Conservation (phyloP, 2,113 vertebrate genomes). For the Platysternon megacephalum region DNA sequence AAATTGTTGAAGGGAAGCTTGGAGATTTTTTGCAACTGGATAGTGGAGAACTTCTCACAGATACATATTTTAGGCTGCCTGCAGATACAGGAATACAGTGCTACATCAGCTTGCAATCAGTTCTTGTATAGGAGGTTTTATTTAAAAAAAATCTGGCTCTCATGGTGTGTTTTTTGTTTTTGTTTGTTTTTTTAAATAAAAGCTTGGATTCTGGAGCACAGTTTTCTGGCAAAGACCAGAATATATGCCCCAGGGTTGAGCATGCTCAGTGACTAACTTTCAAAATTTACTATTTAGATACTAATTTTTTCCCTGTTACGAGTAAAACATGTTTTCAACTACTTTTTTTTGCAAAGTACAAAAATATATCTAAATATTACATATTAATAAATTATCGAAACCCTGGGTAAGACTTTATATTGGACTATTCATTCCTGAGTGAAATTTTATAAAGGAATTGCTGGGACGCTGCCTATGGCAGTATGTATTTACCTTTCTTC, state of each 20-base stretch:
- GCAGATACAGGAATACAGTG: background rate
- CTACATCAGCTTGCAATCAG: background rate
- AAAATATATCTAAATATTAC: background rate
- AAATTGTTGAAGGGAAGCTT: background rate
- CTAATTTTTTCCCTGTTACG: background rate
- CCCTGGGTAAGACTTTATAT: background rate
- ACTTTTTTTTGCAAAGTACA: background rate
- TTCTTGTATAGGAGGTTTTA: background rate
- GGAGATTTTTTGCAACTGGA: fast-evolving
- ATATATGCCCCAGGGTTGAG: fast-evolving
- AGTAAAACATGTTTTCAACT: background rate
- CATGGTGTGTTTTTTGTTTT: too few relatives aligned
- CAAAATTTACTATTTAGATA: background rate
- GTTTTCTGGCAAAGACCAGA: background rate
- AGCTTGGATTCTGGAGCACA: background rate
- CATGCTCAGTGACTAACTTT: background rate
- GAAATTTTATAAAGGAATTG: background rate
- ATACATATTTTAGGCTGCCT: background rate
- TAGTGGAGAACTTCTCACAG: background rate
- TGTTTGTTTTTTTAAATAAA: background rate
- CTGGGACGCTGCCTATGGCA: background rate
- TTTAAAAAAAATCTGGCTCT: background rate
- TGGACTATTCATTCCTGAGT: background rate
- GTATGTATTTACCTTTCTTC: background rate
- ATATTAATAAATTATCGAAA: background rate